Base-by-base conservation (phyloP, 2,888 invertebrate species). In the Elegia similella region DNA sequence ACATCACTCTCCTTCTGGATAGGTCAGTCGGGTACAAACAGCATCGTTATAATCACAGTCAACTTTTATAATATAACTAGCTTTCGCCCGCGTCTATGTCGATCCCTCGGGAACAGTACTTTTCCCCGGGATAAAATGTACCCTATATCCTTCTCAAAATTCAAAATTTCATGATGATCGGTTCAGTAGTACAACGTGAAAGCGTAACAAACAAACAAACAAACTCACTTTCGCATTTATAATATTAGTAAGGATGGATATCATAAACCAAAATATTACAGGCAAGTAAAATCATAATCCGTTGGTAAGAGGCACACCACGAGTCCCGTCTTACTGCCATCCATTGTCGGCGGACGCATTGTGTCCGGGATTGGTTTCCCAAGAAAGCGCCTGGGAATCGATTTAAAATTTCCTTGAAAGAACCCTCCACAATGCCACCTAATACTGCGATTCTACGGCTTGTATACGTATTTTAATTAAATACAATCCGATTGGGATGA, bases 341-440 rank as follows among this genome's bases (percentile, higher is more conserved):
- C 73, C 66, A 89, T 90, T 89, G 88, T 89, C 75, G 71, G 71
- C 75, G 72, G 61, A 74, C 79, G 81, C 80, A 90, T 90, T 90
- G 91, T 89, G 82, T 70, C 69, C 71, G 82, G 87, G 88, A 88
- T 88, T 88, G 87, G 84, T 86, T 89, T 84, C 82, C 76, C 78
- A 78, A 80, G 86, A 84, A 84, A 86, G 84, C 83, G 78, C 78
- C 66, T 65, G 75, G 80, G 85, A 88, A 88, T 88, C 85, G 89
- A 90, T 90, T 90, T 89, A 83, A 88, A 88, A 88, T 82, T 78
- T 80, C 78, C 81, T 79, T 80, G 78, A 83, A 87, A 82, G 83
- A 83, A 78, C 70, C 78, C 70, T 75, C 72, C 83, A 86, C 89
- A 88, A 89, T 81, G 71, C 84, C 75, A 65, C 69, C 78, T 84